These are phyloP conservation scores for Brachynemurus nebulosus DNA, from an alignment of 2,888 invertebrate species.

Conservation along the genomic window DNA sequence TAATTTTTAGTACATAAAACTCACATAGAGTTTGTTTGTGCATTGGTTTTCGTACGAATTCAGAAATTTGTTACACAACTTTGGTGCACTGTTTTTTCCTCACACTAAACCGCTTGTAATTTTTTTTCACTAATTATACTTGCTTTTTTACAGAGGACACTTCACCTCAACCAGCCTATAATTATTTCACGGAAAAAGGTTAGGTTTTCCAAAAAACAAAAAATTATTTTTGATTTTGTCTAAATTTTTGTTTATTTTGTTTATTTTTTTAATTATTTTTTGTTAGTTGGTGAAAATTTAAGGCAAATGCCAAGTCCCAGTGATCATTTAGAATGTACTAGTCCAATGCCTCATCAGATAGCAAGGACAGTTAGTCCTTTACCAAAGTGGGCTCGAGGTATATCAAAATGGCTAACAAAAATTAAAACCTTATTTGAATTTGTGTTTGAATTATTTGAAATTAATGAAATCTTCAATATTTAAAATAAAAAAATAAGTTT, in stretches of 20 bases:
- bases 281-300: slow-evolving; percentile 35
- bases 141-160: slow-evolving; percentile 32
- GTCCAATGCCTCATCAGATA: slow-evolving; percentile 29
- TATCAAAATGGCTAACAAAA: too few relatives aligned
- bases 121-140: slow-evolving; percentile 6
- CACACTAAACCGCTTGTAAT: slow-evolving; percentile 5
- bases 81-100: neutral
- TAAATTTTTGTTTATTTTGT: slow-evolving; percentile 4
- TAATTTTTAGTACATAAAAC: too few relatives aligned
- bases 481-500: too few relatives aligned
- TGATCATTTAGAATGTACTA: slow-evolving; percentile 31
- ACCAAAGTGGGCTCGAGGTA: slow-evolving; percentile 46
- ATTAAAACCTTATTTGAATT: too few relatives aligned
- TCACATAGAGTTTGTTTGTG: neutral
- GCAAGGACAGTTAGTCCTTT: slow-evolving; percentile 38
- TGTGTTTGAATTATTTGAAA: too few relatives aligned
- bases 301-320: slow-evolving; percentile 35
- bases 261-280: slow-evolving; percentile 1
- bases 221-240: slow-evolving; percentile 3
- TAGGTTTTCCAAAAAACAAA: slow-evolving; percentile 15
- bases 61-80: neutral
- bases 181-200: slow-evolving; percentile 43
- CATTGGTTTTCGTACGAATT: neutral
- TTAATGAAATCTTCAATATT: too few relatives aligned
- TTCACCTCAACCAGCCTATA: slow-evolving; percentile 30